A percentile compares a stretch with the other conserved stretches of the same genome.
These are phyloP conservation scores for Dicyrtoma fusca DNA, from an alignment of 2,888 invertebrate genomes.

Conservation along the genomic window DNA sequence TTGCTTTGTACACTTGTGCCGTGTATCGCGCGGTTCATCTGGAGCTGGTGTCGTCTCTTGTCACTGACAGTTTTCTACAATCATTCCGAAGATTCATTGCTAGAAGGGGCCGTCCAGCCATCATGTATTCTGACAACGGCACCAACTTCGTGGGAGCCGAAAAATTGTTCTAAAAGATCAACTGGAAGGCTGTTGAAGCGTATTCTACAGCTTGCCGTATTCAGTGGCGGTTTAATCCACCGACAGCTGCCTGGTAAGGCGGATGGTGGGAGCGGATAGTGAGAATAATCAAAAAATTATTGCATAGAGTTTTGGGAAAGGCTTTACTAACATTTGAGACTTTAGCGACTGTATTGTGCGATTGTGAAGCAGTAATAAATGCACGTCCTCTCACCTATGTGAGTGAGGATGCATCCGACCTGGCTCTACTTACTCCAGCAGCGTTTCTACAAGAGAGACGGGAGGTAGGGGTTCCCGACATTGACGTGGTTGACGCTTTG, in stretches of 20 bases:
- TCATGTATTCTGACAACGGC: slow-evolving; percentile 15
- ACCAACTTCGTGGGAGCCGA: slow-evolving; percentile 19
- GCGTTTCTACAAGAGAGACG: neutral
- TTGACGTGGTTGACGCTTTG: neutral
- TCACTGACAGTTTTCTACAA: slow-evolving; percentile 57
- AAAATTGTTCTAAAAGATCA: neutral
- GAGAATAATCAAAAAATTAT: neutral
- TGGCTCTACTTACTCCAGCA: slow-evolving; percentile 1
- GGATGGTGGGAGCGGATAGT: slow-evolving; percentile 13
- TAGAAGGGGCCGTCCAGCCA: slow-evolving; percentile 6
- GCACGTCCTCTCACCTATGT: neutral
- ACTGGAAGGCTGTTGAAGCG: neutral
- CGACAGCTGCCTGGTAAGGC: slow-evolving; percentile 13
- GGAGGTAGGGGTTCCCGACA: neutral
- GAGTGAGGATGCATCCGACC: neutral
- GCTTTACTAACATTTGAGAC: neutral
- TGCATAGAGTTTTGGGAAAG: slow-evolving; percentile 5
- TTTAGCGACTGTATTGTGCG: slow-evolving; percentile 2
- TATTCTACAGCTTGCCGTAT: neutral
- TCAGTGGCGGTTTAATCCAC: slow-evolving; percentile 8
- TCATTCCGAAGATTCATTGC: slow-evolving; percentile 32
- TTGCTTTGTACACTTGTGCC: slow-evolving; percentile 59
- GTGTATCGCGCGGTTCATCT: slow-evolving; percentile 59
- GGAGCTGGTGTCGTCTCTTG: slow-evolving; percentile 58
- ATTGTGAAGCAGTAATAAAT: slow-evolving; percentile 10